Percentiles rank a stretch among this genome's conserved stretches.
phyloP scores from a whole-genome alignment of 2,888 invertebrate species.

The Andrena camellia region DNA sequence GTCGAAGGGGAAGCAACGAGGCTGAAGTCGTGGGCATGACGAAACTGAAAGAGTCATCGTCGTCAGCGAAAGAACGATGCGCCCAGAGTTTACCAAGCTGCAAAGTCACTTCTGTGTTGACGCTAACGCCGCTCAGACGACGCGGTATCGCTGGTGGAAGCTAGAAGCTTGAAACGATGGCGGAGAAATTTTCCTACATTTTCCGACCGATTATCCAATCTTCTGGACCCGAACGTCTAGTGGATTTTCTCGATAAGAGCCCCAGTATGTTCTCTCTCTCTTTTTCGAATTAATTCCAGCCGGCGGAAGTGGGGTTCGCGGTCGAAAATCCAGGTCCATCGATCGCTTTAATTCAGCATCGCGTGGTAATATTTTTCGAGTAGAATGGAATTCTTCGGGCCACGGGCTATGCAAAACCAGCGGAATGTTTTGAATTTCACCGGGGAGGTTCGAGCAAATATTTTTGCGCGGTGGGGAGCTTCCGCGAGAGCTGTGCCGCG shows the following conservation, averaged over 20 bases:
- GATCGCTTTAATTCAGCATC: constrained; percentile 23
- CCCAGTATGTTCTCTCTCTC: background rate
- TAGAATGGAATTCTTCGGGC: background rate
- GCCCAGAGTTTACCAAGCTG: no score
- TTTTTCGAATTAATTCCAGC: constrained; percentile 17
- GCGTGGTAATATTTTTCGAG: constrained; percentile 13
- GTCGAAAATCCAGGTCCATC: constrained; percentile 15
- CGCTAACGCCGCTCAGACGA: no score
- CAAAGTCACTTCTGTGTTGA: no score
- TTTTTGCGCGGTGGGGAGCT: constrained; percentile 2
- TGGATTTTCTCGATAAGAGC: background rate
- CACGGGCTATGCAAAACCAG: background rate
- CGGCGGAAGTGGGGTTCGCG: background rate
- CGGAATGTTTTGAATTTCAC: background rate
- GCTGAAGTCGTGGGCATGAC: background rate
- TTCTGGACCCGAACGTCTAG: background rate
- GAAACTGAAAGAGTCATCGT: background rate
- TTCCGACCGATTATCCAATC: constrained; percentile 2
- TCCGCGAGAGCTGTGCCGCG: background rate
- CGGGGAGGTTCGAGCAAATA: background rate
- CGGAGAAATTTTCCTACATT: no score
- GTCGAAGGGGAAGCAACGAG: constrained; percentile 7
- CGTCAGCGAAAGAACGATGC: no score
- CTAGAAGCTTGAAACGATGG: no score
- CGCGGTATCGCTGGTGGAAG: no score